Conservation (phyloP, 2,113 vertebrate species). For the Carassius gibelio region DNA sequence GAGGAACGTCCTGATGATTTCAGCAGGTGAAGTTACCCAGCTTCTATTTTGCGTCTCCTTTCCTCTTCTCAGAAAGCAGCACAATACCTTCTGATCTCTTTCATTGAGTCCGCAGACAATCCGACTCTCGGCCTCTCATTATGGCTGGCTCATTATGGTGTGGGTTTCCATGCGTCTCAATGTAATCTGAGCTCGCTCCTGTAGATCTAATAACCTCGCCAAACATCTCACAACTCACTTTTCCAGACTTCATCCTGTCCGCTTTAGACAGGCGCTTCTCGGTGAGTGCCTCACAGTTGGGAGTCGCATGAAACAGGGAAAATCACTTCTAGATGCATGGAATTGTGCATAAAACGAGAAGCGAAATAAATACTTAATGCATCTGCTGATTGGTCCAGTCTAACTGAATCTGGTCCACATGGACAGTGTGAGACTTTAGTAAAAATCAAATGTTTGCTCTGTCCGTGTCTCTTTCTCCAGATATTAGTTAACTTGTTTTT, state of each 20-base stretch:
- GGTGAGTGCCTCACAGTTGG: not conserved
- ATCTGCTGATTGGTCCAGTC: too few species aligned
- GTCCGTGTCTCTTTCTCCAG: not conserved
- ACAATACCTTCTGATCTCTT: constrained; percentile 61
- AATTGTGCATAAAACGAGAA: not conserved
- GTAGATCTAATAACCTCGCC: constrained; percentile 64
- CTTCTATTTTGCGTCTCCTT: constrained; percentile 8
- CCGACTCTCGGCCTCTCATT: constrained; percentile 64
- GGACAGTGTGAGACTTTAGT: not conserved
- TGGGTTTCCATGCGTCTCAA: constrained; percentile 40
- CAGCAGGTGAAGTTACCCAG: constrained; percentile 43
- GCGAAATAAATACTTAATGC: not conserved
- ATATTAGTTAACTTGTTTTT: not conserved
- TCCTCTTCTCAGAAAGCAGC: constrained; percentile 39
- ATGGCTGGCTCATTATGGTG: constrained; percentile 65
- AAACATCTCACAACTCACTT: constrained; percentile 44
- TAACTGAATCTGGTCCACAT: not conserved
- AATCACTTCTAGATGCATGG: not conserved
- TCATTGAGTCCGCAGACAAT: constrained; percentile 68
- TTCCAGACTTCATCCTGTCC: not conserved
- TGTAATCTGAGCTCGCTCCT: constrained; percentile 68
- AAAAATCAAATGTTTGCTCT: not conserved
- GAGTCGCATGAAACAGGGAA: not conserved
- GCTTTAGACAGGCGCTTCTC: not conserved
- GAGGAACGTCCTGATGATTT: not conserved